These are phyloP conservation scores for Linepithema humile DNA, from an alignment of 1,140 invertebrate species.

Conservation along the genomic window DNA sequence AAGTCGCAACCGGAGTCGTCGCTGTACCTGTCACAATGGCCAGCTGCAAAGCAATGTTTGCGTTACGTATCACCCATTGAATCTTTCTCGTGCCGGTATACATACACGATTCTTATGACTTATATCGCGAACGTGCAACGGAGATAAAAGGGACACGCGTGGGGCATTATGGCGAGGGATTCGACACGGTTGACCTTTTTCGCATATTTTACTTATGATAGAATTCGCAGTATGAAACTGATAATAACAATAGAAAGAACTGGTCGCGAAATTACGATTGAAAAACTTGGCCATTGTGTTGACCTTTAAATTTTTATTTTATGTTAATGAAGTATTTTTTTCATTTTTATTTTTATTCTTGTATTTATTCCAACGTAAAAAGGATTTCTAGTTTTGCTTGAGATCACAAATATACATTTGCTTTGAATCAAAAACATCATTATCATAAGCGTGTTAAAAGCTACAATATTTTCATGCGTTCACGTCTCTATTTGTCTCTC, in stretches of 20 bases:
- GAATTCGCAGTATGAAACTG: background rate
- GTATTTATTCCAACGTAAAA: background rate
- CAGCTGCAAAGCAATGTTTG: constrained; percentile 24
- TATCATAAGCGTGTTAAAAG: constrained; percentile 30
- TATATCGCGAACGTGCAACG: constrained; percentile 30
- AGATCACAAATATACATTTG: background rate
- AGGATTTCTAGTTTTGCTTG: background rate
- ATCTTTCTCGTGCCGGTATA: constrained; percentile 17
- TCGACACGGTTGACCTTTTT: constrained; percentile 49
- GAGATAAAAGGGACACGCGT: background rate
- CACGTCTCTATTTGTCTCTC: background rate
- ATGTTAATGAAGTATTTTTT: constrained; percentile 10
- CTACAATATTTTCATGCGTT: background rate
- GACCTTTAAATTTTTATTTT: constrained; percentile 28
- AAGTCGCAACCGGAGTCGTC: constrained; percentile 39
- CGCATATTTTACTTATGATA: constrained; percentile 7
- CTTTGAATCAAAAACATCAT: constrained; percentile 28
- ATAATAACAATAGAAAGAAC: background rate
- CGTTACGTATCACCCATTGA: constrained; percentile 46
- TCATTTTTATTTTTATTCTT: background rate
- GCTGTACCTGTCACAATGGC: constrained; percentile 51
- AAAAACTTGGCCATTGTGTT: background rate
- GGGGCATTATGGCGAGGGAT: background rate
- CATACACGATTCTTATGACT: constrained; percentile 37
- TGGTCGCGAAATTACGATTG: background rate